Evolutionary conservation across 2,113 vertebrate genomes (phyloP).

Genomic region (Paramormyrops kingsleyae): DNA sequence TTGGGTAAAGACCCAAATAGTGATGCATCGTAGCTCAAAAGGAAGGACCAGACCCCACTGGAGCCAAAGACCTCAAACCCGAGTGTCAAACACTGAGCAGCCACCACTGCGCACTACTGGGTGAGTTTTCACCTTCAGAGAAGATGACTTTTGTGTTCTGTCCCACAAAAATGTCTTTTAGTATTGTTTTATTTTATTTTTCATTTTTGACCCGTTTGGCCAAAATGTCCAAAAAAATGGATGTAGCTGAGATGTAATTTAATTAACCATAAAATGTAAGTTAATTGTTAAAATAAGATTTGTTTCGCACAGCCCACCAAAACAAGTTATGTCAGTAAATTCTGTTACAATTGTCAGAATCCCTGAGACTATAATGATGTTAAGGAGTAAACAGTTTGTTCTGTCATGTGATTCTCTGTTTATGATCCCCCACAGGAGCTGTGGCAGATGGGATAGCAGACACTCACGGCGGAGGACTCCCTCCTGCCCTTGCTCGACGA

Average conservation of each 20-base stretch:
- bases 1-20: not conserved
- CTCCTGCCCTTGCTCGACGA: conserved; percentile 93
- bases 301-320: not conserved
- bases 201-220: not conserved
- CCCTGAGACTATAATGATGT: not conserved
- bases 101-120: not conserved
- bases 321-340: not conserved
- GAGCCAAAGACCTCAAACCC: not conserved
- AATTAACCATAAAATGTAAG: not conserved
- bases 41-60: not conserved
- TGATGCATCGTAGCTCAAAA: not conserved
- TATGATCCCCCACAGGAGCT: not conserved
- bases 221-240: not conserved
- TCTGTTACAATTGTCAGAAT: not conserved
- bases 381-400: not conserved
- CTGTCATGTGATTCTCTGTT: not conserved
- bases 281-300: not conserved
- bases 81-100: not conserved
- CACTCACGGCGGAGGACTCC: conserved; percentile 73
- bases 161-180: conserved; percentile 3
- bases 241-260: not conserved
- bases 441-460: not conserved
- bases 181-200: not conserved
- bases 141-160: conserved; percentile 4
- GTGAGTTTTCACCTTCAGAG: not conserved